phyloP scores from a whole-genome alignment of 2,888 invertebrate genomes.

The Ctenicera cuprea region DNA sequence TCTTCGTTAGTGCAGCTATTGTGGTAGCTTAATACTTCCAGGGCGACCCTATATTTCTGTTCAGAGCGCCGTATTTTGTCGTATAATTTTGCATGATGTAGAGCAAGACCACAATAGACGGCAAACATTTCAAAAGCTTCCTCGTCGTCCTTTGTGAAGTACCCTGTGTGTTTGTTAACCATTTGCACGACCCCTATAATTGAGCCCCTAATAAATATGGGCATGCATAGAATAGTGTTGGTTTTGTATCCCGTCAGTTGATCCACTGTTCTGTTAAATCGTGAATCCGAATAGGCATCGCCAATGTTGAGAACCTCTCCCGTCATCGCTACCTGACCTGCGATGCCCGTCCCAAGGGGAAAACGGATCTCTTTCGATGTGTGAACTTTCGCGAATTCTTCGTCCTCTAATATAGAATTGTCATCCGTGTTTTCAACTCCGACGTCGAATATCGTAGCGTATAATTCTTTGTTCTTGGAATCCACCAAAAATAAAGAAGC shows the following conservation, averaged over 20 bases:
- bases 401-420: conserved; percentile 57
- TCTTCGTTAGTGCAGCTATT: conserved; percentile 86
- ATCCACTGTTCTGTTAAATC: conserved; percentile 85
- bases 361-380: conserved; percentile 79
- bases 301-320: conserved; percentile 87
- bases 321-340: conserved; percentile 84
- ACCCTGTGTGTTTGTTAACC: conserved; percentile 81
- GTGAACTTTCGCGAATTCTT: conserved; percentile 60
- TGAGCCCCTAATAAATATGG: conserved; percentile 85
- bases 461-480: conserved; percentile 82
- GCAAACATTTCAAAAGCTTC: conserved; percentile 89
- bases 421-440: conserved; percentile 70
- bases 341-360: conserved; percentile 86
- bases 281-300: conserved; percentile 86
- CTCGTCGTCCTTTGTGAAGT: conserved; percentile 82
- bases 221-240: conserved; percentile 89
- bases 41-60: conserved; percentile 87
- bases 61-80: conserved; percentile 89
- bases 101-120: conserved; percentile 88
- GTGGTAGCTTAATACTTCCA: conserved; percentile 90
- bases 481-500: conserved; percentile 90
- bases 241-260: conserved; percentile 83
- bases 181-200: conserved; percentile 90
- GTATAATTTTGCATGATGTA: conserved; percentile 90
- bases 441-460: conserved; percentile 88